These are phyloP conservation scores for Amyelois transitella DNA, from an alignment of 1,140 invertebrate species.

Conservation along the genomic window DNA sequence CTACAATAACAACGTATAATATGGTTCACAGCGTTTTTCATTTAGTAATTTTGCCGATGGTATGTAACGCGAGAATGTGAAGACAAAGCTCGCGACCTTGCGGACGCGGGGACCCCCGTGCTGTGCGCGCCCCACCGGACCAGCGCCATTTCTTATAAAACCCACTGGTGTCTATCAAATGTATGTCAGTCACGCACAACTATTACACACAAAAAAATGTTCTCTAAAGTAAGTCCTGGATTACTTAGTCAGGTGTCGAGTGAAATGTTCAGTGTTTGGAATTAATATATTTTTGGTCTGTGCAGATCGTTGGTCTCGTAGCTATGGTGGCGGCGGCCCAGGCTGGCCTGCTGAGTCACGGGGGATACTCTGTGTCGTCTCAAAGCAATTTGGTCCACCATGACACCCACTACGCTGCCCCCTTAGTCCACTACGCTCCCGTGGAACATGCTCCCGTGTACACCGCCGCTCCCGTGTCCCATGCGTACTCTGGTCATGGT, in stretches of 20 bases:
- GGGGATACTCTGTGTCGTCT: slow-evolving; percentile 30
- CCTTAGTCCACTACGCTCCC: slow-evolving; percentile 17
- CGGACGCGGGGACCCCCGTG: slow-evolving; percentile 32
- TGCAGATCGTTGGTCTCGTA: slow-evolving; percentile 55
- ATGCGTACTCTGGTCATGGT: slow-evolving; percentile 21
- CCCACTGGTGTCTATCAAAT: slow-evolving; percentile 46
- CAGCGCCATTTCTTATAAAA: slow-evolving; percentile 64
- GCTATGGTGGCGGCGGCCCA: slow-evolving; percentile 48
- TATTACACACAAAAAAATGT: slow-evolving; percentile 58
- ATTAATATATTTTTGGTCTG: background rate
- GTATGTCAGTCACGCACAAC: slow-evolving; percentile 57
- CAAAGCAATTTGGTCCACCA: slow-evolving; percentile 38
- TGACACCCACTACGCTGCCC: slow-evolving; percentile 21
- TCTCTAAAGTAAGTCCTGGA: slow-evolving; percentile 52
- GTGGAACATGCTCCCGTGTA: slow-evolving; percentile 25
- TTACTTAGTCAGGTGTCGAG: slow-evolving; percentile 16
- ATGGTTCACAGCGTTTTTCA: slow-evolving; percentile 52
- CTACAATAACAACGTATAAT: slow-evolving; percentile 18
- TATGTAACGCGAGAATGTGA: slow-evolving; percentile 52
- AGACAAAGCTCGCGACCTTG: slow-evolving; percentile 65
- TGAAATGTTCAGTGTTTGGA: slow-evolving; percentile 6
- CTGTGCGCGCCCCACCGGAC: slow-evolving; percentile 48
- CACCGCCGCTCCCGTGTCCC: slow-evolving; percentile 24
- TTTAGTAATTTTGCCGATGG: slow-evolving; percentile 57
- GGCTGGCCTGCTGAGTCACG: slow-evolving; percentile 46